Evolutionary conservation across 2,113 vertebrate genomes (phyloP).

Genomic region (Bambusicola thoracicus): DNA sequence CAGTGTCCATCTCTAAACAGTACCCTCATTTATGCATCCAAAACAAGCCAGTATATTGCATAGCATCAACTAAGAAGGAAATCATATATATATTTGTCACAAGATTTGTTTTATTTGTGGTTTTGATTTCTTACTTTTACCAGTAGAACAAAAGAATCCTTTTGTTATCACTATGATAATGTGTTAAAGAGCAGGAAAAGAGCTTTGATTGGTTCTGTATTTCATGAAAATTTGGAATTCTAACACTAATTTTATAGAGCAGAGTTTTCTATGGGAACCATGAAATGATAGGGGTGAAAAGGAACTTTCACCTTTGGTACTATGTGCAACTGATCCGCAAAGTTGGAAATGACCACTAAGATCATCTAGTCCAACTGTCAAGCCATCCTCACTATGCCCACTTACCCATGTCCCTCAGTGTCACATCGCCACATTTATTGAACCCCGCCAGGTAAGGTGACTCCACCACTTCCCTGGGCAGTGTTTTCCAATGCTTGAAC

Average conservation of each 20-base stretch:
- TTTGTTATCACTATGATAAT: neutral
- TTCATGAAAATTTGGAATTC: neutral
- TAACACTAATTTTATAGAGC: neutral
- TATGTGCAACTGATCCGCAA: neutral
- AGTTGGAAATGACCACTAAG: too few relatives aligned
- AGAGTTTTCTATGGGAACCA: neutral
- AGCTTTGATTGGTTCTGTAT: neutral
- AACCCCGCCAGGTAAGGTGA: too few relatives aligned
- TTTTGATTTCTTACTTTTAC: neutral
- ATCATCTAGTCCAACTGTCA: too few relatives aligned
- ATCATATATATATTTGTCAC: neutral
- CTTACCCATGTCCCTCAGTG: too few relatives aligned
- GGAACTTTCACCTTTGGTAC: neutral
- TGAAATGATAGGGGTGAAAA: neutral
- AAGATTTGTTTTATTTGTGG: fast-evolving
- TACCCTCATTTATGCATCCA: neutral
- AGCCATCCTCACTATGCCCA: too few relatives aligned
- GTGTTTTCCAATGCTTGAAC: too few relatives aligned
- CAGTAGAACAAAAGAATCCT: neutral
- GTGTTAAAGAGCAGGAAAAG: neutral
- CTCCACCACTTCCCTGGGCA: too few relatives aligned
- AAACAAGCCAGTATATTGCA: neutral
- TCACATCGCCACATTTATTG: too few relatives aligned
- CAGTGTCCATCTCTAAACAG: neutral
- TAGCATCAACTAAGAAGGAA: neutral